Conservation (phyloP, 2,888 invertebrate species). For the Odontomyia ornata region DNA sequence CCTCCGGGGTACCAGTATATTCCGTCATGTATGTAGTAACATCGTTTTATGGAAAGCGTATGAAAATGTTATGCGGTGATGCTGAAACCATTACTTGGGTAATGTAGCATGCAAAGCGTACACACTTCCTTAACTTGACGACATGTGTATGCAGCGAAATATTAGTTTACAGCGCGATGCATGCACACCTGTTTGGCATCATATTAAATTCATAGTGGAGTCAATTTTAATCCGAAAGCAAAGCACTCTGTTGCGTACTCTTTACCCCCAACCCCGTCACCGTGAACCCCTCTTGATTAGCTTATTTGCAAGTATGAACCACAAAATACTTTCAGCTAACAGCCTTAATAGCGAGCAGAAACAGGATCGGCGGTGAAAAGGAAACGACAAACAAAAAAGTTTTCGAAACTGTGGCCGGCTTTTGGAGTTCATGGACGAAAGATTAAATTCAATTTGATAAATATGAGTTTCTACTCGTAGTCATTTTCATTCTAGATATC, state of each 20-base stretch:
- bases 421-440: no score
- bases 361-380: no score
- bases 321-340: neutral
- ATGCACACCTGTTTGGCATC: slow-evolving; percentile 1
- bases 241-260: neutral
- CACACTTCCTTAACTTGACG: no score
- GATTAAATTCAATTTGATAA: no score
- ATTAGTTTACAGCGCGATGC: no score
- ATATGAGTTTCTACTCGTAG: no score
- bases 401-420: no score
- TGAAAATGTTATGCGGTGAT: slow-evolving; percentile 20
- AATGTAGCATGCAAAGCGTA: neutral
- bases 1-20: no score
- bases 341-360: no score
- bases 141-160: no score
- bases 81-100: neutral
- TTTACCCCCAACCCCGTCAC: neutral
- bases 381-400: no score
- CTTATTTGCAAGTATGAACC: neutral
- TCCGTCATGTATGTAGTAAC: neutral
- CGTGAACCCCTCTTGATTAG: neutral
- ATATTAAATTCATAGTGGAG: slow-evolving; percentile 7
- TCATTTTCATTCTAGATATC: no score
- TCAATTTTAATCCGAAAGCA: neutral
- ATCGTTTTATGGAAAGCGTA: slow-evolving; percentile 8